phyloP scores from a whole-genome alignment of 2,797 vertebrate species.

The Urosaurus nigricauda region DNA sequence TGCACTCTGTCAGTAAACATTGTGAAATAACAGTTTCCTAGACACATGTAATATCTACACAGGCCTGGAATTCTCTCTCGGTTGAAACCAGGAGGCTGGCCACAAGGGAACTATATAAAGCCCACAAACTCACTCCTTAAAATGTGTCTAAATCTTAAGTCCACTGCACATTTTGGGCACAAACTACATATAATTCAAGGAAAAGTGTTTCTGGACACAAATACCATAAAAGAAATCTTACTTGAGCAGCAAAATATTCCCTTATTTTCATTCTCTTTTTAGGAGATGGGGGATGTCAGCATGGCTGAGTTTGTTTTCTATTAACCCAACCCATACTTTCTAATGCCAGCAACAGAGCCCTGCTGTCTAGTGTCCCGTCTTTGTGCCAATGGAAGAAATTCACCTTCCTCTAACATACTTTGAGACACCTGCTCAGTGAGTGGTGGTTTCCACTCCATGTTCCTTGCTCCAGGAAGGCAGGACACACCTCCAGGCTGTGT shows the following conservation, averaged over 20 bases:
- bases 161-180: conserved; percentile 1
- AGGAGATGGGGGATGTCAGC: no score
- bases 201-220: background rate
- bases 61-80: conserved; percentile 27
- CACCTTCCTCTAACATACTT: background rate
- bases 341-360: background rate
- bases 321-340: background rate
- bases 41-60: conserved; percentile 49
- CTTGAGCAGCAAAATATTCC: background rate
- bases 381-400: background rate
- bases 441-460: background rate
- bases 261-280: background rate
- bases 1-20: conserved; percentile 63
- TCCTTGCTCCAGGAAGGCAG: background rate
- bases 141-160: conserved; percentile 10
- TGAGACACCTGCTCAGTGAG: background rate
- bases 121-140: conserved; percentile 12
- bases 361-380: background rate
- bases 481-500: background rate
- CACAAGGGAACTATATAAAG: conserved; percentile 28
- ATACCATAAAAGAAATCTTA: no score
- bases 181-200: background rate
- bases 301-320: background rate
- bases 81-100: conserved; percentile 20
- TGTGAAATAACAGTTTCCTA: conserved; percentile 56